Conservation (phyloP, 1,140 invertebrate genomes). For the Philaenus spumarius region DNA sequence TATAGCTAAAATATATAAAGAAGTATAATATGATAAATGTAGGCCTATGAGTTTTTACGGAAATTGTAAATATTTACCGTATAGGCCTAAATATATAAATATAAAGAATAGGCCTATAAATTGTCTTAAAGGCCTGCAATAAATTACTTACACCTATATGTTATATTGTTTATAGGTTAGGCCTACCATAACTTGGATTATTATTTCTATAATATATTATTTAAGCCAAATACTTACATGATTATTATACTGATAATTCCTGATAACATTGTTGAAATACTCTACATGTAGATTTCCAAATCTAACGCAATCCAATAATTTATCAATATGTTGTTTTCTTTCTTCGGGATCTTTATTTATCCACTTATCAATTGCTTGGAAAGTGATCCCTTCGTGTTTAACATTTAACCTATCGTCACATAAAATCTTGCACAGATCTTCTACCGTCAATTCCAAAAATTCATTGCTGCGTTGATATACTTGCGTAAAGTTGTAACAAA, state of each 20-base stretch:
- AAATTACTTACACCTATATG: too few species aligned
- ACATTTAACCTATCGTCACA: slow-evolving; percentile 63
- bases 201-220: too few species aligned
- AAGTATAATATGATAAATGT: too few species aligned
- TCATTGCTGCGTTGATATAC: slow-evolving; percentile 30
- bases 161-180: too few species aligned
- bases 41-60: too few species aligned
- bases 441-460: slow-evolving; percentile 44
- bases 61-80: too few species aligned
- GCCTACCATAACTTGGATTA: too few species aligned
- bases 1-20: too few species aligned
- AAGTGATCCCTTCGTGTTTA: slow-evolving; percentile 58
- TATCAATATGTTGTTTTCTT: slow-evolving; percentile 46
- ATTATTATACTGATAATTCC: slow-evolving; percentile 43
- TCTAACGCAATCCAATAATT: slow-evolving; percentile 54
- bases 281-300: slow-evolving; percentile 57
- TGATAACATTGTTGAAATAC: slow-evolving; percentile 54
- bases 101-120: too few species aligned
- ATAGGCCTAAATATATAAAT: too few species aligned
- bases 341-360: slow-evolving; percentile 45
- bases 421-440: slow-evolving; percentile 49
- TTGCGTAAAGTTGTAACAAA: not conserved
- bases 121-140: too few species aligned
- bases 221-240: slow-evolving; percentile 46
- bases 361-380: slow-evolving; percentile 58